These are phyloP conservation scores for Xenus cinereus DNA, from an alignment of 2,113 vertebrate species.

Conservation along the genomic window DNA sequence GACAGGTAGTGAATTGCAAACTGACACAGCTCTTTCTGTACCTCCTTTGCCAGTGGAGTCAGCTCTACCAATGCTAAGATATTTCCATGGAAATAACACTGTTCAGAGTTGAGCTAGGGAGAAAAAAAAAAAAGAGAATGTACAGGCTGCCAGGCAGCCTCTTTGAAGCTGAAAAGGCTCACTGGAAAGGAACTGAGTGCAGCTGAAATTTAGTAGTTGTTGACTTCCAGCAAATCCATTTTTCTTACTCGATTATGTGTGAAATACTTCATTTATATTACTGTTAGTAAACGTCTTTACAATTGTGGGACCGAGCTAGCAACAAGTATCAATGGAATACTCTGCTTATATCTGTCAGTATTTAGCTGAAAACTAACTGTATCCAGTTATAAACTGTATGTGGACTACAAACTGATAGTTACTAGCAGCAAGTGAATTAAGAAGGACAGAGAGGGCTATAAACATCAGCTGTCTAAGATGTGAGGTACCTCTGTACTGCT, in stretches of 20 bases:
- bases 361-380: background rate
- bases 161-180: background rate
- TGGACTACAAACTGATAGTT: background rate
- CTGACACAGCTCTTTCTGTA: background rate
- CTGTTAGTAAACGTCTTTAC: background rate
- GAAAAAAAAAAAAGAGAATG: background rate
- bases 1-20: background rate
- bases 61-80: background rate
- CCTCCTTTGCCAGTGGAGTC: background rate
- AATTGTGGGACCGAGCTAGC: background rate
- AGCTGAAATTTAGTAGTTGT: background rate
- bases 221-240: background rate
- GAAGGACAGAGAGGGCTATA: background rate
- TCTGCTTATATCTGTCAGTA: background rate
- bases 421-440: background rate
- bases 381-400: background rate
- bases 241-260: background rate
- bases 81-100: background rate
- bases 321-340: background rate
- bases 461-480: background rate
- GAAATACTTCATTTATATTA: background rate
- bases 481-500: background rate
- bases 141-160: background rate
- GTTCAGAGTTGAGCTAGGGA: background rate
- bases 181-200: background rate